A percentile compares a stretch with the other conserved stretches of the same genome.
Conservation (phyloP, 2,888 invertebrate species). For the Encarsia formosa region DNA sequence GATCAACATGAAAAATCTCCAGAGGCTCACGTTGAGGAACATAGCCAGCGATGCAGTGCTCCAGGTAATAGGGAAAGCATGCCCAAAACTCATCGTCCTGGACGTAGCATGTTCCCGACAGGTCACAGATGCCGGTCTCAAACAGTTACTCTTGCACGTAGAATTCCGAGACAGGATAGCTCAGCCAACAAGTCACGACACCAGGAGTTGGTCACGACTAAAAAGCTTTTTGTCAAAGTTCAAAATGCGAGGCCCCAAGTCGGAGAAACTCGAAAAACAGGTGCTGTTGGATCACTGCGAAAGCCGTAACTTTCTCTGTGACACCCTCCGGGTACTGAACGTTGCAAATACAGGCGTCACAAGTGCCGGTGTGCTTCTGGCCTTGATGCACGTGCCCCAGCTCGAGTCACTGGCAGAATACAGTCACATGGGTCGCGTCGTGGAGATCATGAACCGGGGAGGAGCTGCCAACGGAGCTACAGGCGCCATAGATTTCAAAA, state of each 20-base stretch:
- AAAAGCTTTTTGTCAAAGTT: conserved; percentile 41
- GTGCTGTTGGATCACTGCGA: conserved; percentile 48
- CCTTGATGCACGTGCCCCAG: conserved; percentile 45
- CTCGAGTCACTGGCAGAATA: conserved; percentile 51
- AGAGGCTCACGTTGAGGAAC: conserved; percentile 48
- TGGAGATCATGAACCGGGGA: conserved; percentile 47
- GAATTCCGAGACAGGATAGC: conserved; percentile 45
- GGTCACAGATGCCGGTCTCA: conserved; percentile 49
- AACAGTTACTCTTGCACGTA: conserved; percentile 47
- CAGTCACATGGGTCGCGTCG: conserved; percentile 48
- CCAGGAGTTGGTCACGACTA: conserved; percentile 43
- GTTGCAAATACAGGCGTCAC: conserved; percentile 50
- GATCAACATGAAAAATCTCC: conserved; percentile 44
- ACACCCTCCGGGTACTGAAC: conserved; percentile 46
- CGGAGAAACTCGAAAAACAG: conserved; percentile 34
- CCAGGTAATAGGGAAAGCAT: conserved; percentile 48
- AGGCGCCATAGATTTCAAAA: conserved; percentile 38
- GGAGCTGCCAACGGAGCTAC: no score
- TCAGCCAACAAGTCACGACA: conserved; percentile 25
- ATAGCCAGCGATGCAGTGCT: conserved; percentile 50
- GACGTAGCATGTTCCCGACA: conserved; percentile 51
- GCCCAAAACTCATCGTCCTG: conserved; percentile 45
- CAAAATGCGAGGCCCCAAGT: conserved; percentile 31
- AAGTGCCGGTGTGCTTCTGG: conserved; percentile 47
- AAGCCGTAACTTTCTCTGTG: conserved; percentile 46